Evolutionary conservation across 2,113 vertebrate genomes (phyloP).

Genomic region (Etheostoma cragini): DNA sequence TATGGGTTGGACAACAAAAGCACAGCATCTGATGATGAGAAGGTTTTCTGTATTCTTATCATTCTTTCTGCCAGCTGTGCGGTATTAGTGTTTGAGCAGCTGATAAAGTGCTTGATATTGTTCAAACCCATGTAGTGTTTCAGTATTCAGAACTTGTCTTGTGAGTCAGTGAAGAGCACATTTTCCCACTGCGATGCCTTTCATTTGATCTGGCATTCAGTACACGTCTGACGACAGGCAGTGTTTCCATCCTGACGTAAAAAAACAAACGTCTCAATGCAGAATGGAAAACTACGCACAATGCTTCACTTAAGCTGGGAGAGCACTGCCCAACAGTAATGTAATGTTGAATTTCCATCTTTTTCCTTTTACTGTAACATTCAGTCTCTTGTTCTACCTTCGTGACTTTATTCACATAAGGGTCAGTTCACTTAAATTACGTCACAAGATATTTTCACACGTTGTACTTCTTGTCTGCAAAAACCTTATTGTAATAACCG

Average conservation of each 20-base stretch:
- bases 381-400: slow-evolving; percentile 20
- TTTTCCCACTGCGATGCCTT: background rate
- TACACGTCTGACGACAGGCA: background rate
- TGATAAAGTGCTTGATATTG: slow-evolving; percentile 14
- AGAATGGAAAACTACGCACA: slow-evolving; percentile 20
- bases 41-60: slow-evolving; percentile 10
- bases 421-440: slow-evolving; percentile 21
- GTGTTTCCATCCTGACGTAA: slow-evolving; percentile 10
- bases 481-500: background rate
- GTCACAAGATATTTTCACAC: background rate
- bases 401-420: background rate
- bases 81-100: slow-evolving; percentile 5
- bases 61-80: background rate
- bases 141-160: background rate
- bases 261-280: slow-evolving; percentile 13
- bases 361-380: slow-evolving; percentile 20
- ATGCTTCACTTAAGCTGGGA: slow-evolving; percentile 12
- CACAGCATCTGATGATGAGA: slow-evolving; percentile 30
- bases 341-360: background rate
- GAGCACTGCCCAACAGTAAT: background rate
- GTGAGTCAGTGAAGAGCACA: background rate
- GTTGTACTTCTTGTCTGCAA: background rate
- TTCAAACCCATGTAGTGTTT: slow-evolving; percentile 30
- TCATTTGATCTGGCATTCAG: too few relatives aligned
- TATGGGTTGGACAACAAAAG: slow-evolving; percentile 10